Conservation (phyloP, 1,140 invertebrate genomes). For the Propsilocerus akamusi region DNA sequence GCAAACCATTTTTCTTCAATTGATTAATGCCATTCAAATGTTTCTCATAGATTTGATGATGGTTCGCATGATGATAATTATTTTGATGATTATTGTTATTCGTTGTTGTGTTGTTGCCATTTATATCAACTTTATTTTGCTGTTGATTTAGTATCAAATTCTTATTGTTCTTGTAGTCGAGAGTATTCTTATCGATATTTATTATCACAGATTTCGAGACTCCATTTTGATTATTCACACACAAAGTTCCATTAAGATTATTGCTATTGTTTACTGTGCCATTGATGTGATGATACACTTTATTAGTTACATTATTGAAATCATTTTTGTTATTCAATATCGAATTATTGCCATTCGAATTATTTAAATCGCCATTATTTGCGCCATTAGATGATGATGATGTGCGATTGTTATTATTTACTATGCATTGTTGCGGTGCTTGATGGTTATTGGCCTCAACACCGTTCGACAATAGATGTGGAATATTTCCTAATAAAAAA, state of each 20-base stretch:
- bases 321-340: background rate
- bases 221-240: background rate
- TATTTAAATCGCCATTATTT: background rate
- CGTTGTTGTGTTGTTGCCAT: background rate
- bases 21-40: constrained; percentile 1
- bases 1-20: background rate
- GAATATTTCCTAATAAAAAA: no score
- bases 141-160: background rate
- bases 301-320: background rate
- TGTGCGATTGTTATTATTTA: constrained; percentile 2
- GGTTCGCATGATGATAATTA: background rate
- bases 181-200: background rate
- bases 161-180: constrained; percentile 1
- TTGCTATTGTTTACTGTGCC: background rate
- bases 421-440: background rate
- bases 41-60: constrained; percentile 2
- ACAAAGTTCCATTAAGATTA: background rate
- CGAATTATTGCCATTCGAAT: background rate
- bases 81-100: background rate
- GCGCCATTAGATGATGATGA: background rate
- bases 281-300: background rate
- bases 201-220: constrained; percentile 2
- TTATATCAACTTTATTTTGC: background rate
- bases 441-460: background rate
- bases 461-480: no score